These are phyloP conservation scores for Reticulitermes speratus DNA, from an alignment of 1,140 invertebrate genomes.

Conservation along the genomic window DNA sequence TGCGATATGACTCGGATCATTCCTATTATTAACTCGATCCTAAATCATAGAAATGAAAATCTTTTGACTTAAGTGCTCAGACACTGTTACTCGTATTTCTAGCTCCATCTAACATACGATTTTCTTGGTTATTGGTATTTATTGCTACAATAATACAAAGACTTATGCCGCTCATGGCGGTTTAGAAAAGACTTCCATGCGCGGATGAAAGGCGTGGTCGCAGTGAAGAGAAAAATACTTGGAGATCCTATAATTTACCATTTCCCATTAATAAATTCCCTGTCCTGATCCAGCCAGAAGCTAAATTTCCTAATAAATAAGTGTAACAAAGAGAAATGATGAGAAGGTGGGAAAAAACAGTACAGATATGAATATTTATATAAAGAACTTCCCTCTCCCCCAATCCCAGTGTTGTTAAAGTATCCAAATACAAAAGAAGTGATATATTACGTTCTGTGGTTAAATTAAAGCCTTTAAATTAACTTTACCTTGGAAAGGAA, in stretches of 20 bases:
- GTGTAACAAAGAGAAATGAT: not conserved
- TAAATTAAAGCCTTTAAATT: not conserved
- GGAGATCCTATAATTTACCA: not conserved
- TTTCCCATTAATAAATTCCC: not conserved
- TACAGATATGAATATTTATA: not conserved
- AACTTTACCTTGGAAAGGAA: not conserved
- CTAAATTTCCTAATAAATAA: not conserved
- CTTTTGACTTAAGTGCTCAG: not conserved
- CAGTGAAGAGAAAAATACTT: not conserved
- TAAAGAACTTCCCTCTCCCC: not conserved
- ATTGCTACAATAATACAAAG: not conserved
- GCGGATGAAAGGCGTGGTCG: not conserved
- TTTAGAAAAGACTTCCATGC: not conserved
- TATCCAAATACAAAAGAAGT: conserved; percentile 4
- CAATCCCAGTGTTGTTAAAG: not conserved
- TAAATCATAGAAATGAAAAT: not conserved
- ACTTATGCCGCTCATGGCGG: not conserved
- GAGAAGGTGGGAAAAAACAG: conserved; percentile 1
- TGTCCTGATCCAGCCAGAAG: conserved; percentile 1
- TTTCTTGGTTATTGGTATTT: not conserved
- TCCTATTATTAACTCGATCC: not conserved
- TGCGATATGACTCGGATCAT: too few relatives aligned
- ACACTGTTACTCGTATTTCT: not conserved
- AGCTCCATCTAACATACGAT: not conserved
- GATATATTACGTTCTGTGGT: not conserved